Percentiles rank a stretch among this genome's conserved stretches.
phyloP scores from a whole-genome alignment of 2,797 vertebrate species.

The Prunella strophiata region DNA sequence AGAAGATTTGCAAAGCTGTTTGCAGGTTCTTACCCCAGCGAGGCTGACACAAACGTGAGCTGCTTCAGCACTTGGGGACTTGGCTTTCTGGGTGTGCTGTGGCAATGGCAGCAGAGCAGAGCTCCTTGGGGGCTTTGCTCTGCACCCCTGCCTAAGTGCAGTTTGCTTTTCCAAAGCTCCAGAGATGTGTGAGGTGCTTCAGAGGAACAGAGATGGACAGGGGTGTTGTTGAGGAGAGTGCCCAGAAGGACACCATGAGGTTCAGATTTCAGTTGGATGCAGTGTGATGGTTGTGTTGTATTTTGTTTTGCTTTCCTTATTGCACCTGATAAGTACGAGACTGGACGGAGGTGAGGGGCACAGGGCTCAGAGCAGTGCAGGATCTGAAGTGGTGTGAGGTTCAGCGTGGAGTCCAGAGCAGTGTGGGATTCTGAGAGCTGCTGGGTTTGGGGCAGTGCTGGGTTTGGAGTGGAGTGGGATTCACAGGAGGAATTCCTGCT shows the following conservation, averaged over 20 bases:
- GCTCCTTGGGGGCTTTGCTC: rapidly evolving
- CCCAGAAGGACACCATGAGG: rapidly evolving
- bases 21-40: background rate
- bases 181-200: background rate
- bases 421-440: background rate
- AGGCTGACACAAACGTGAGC: background rate
- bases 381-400: background rate
- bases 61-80: background rate
- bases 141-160: rapidly evolving
- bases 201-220: background rate
- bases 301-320: background rate
- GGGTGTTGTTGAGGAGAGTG: rapidly evolving
- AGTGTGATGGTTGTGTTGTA: rapidly evolving
- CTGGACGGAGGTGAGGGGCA: rapidly evolving
- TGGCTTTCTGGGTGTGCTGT: background rate
- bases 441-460: background rate
- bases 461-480: background rate
- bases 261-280: background rate
- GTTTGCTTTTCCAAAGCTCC: background rate
- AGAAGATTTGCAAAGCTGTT: background rate
- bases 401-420: rapidly evolving
- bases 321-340: background rate
- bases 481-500: background rate
- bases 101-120: background rate
- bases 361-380: background rate